Conservation (phyloP, 2,797 vertebrate genomes). For the Epinephelus awoara region DNA sequence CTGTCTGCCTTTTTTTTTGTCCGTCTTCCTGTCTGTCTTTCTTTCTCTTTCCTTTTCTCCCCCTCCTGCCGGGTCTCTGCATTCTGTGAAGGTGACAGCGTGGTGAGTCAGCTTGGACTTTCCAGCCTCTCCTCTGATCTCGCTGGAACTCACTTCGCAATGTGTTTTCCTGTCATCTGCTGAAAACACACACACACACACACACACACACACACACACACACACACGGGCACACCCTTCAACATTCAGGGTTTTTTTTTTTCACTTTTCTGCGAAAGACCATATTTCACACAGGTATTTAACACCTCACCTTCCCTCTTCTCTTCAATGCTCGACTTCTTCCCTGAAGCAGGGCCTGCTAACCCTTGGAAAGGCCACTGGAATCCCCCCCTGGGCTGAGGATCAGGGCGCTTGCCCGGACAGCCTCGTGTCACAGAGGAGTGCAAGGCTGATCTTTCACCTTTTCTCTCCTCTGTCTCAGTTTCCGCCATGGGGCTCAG, state of each 20-base stretch:
- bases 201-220: constrained; percentile 8
- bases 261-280: constrained; percentile 44
- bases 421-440: constrained; percentile 71
- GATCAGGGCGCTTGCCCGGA: constrained; percentile 48
- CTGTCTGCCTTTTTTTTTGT: constrained; percentile 20
- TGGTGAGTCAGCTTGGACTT: constrained; percentile 81
- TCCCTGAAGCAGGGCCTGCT: constrained; percentile 53
- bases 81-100: constrained; percentile 69
- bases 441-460: constrained; percentile 74
- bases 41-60: constrained; percentile 15
- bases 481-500: constrained; percentile 44
- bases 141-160: constrained; percentile 52
- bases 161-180: constrained; percentile 68
- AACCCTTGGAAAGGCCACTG: constrained; percentile 34
- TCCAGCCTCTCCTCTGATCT: constrained; percentile 76
- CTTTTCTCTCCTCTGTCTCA: constrained; percentile 64
- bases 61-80: constrained; percentile 16
- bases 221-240: too few relatives aligned
- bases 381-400: constrained; percentile 55
- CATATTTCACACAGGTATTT: constrained; percentile 64
- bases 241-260: constrained; percentile 12
- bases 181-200: constrained; percentile 41
- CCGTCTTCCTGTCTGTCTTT: constrained; percentile 6
- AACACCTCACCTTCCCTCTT: constrained; percentile 65
- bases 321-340: constrained; percentile 50